Base-by-base conservation (phyloP, 2,888 invertebrate species). In the Auanema freiburgensis region DNA sequence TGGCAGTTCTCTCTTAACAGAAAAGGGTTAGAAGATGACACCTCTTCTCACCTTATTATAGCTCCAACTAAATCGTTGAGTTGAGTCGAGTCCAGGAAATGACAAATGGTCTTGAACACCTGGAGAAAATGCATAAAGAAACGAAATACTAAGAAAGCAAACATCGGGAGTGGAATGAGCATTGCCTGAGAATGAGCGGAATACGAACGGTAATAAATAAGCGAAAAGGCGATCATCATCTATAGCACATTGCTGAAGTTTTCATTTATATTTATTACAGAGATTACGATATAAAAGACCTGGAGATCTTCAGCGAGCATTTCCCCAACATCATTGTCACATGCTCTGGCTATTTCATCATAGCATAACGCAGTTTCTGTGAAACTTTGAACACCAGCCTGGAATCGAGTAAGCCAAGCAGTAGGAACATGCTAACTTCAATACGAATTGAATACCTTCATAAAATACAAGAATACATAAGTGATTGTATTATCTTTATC, bases 171-270 rank as follows among this genome's bases (percentile, higher is more conserved):
- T 67, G 5, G 62, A 63, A 12, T 65, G 56, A 12, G 65, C 52
- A 14, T 63, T 52, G 12, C 55, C 24, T 33, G 79, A 74, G 78
- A 86, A 85, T 85, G 56, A 57, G 23, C 57, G 43, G 24, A 62
- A 56, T 18, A 57, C 56, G 40, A 57, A 57, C 25, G 62, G 56
- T 16, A 62, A 24, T 14, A 62, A 21, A 10, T 51, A 23, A 83
- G 92, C 90, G 85, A 95, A 89, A 84, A 95, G 88, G 82, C 90
- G 89, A 56, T 92, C 89, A 86, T 93, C 93, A 84, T 90, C 91
- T 84, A 92, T 90, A 85, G 93, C 93, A 84, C 94, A 52, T 18
- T 52, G 18, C 52, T 21, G 52, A 52, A 52, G 14, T 5, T 46
- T 3, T 5, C 21, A 18, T 5, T 46, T 21, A n/a, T n/a, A n/a